These are phyloP conservation scores for Probosciger aterrimus DNA, from an alignment of 2,113 vertebrate genomes.

Conservation along the genomic window DNA sequence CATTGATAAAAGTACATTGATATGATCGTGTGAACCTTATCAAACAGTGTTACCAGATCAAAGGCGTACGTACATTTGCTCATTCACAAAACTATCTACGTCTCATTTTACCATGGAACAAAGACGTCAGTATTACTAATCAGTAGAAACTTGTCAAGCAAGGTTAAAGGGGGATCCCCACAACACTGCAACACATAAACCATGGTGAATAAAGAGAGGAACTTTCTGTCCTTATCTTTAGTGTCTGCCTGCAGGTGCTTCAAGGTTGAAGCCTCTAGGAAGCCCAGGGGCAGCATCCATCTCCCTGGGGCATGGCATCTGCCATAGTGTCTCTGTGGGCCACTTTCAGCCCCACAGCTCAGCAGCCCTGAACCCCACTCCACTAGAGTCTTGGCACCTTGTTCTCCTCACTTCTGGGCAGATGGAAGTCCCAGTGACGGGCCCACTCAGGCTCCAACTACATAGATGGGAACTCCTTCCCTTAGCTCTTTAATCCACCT, in stretches of 20 bases:
- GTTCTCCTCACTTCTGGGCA: background rate
- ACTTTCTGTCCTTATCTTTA: background rate
- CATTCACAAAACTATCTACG: background rate
- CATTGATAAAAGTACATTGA: background rate
- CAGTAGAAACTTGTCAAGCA: background rate
- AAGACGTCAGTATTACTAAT: background rate
- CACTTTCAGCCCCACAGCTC: background rate
- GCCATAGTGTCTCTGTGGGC: background rate
- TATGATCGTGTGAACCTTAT: background rate
- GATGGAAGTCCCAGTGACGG: background rate
- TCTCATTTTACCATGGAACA: background rate
- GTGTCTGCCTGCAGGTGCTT: background rate
- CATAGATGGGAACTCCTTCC: background rate
- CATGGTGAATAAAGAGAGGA: background rate
- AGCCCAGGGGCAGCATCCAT: background rate
- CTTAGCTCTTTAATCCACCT: background rate
- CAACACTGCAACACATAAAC: background rate
- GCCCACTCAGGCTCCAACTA: background rate
- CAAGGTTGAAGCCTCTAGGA: background rate
- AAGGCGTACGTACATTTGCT: background rate
- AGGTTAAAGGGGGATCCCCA: background rate
- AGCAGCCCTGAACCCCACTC: background rate
- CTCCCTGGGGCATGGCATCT: rapidly evolving
- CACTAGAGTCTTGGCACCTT: background rate
- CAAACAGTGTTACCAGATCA: background rate